Conservation (phyloP, 2,113 vertebrate genomes). For the Hemicordylus capensis region DNA sequence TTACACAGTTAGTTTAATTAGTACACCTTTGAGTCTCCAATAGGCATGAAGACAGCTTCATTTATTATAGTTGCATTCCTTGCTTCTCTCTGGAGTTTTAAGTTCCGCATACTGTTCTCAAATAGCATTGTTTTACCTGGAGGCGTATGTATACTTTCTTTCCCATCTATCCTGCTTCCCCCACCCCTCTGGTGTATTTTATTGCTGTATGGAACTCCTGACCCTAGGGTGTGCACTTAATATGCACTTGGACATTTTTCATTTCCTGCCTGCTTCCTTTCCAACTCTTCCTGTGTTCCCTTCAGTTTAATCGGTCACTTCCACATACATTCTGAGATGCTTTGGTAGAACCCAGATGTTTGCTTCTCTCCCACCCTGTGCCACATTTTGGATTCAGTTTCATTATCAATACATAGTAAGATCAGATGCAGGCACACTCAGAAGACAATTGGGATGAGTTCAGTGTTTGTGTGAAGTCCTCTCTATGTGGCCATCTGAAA, state of each 20-base stretch:
- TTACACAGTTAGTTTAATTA: neutral
- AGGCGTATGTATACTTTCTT: constrained; percentile 26
- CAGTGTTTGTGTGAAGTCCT: neutral
- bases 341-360: neutral
- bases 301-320: constrained; percentile 33
- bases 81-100: neutral
- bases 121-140: constrained; percentile 22
- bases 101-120: neutral
- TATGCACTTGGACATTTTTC: constrained; percentile 48
- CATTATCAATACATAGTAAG: neutral
- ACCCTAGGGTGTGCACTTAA: constrained; percentile 48
- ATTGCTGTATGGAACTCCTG: constrained; percentile 48
- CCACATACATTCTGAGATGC: neutral
- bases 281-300: constrained; percentile 34
- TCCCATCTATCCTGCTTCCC: neutral
- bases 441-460: neutral
- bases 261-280: constrained; percentile 47
- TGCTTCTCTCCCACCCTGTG: neutral
- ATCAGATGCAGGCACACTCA: neutral
- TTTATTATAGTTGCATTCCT: constrained; percentile 2
- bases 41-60: neutral
- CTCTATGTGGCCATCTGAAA: neutral
- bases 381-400: neutral
- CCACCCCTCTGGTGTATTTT: constrained; percentile 23
- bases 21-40: rapidly evolving